Conservation (phyloP, 2,888 invertebrate genomes). For the Epicampocera succincta region DNA sequence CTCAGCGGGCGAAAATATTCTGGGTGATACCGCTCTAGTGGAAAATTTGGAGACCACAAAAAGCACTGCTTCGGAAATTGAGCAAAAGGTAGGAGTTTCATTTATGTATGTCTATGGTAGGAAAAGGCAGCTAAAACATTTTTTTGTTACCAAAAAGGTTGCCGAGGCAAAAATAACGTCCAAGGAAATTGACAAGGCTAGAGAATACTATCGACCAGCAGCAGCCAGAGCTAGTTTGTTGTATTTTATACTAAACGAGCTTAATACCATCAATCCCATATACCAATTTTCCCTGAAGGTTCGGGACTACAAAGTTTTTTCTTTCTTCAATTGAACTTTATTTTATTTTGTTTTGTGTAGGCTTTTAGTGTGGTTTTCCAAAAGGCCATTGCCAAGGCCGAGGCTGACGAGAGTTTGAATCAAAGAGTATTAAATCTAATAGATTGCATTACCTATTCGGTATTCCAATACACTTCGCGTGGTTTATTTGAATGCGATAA, state of each 20-base stretch:
- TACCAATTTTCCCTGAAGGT: conserved; percentile 98
- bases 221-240: conserved; percentile 95
- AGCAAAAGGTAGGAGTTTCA: conserved; percentile 86
- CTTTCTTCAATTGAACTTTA: neutral
- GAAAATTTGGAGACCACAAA: conserved; percentile 98
- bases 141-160: conserved; percentile 83
- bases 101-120: too few relatives aligned
- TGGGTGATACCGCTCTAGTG: conserved; percentile 96
- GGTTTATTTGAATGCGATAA: conserved; percentile 98
- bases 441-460: conserved; percentile 96
- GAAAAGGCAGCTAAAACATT: neutral
- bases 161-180: conserved; percentile 96
- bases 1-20: conserved; percentile 95
- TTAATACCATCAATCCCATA: conserved; percentile 97
- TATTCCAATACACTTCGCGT: conserved; percentile 96
- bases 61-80: conserved; percentile 97
- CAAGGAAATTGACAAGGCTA: conserved; percentile 94
- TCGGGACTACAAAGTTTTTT: neutral
- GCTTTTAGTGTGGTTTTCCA: conserved; percentile 99
- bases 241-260: conserved; percentile 96
- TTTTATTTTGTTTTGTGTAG: conserved; percentile 81
- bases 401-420: conserved; percentile 89
- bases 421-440: conserved; percentile 93
- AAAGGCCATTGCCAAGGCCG: conserved; percentile 95
- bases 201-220: conserved; percentile 90